Evolutionary conservation across 2,888 invertebrate species (phyloP).

Genomic region (Erannis defoliaria): DNA sequence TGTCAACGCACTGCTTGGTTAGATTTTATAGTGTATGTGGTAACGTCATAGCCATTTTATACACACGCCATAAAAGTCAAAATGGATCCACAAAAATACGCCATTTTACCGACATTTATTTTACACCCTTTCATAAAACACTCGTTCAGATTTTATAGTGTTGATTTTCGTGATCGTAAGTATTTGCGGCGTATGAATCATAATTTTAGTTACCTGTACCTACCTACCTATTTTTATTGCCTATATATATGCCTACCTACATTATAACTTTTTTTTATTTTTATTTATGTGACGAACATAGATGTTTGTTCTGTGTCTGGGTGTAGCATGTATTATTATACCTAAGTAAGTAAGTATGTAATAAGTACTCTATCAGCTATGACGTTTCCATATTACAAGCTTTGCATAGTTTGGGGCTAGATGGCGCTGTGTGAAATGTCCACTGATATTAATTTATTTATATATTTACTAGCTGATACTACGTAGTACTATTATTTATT

Average conservation of each 20-base stretch:
- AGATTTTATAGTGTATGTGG: conserved; percentile 36
- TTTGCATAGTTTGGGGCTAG: too few relatives aligned
- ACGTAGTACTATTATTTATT: too few relatives aligned
- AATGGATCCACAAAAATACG: conserved; percentile 37
- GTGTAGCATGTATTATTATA: too few relatives aligned
- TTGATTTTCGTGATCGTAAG: conserved; percentile 6
- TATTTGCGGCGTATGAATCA: background rate
- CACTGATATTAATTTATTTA: too few relatives aligned
- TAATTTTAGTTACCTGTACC: background rate
- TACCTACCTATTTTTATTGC: background rate
- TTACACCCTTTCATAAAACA: conserved; percentile 40
- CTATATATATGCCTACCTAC: background rate
- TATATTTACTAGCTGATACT: too few relatives aligned
- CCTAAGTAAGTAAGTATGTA: too few relatives aligned
- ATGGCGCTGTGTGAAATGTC: too few relatives aligned
- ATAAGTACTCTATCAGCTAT: too few relatives aligned
- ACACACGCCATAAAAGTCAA: conserved; percentile 39
- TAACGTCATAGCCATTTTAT: conserved; percentile 38
- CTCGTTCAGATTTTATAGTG: conserved; percentile 30
- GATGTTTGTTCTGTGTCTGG: too few relatives aligned
- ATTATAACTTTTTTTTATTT: too few relatives aligned
- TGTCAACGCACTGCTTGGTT: conserved; percentile 23
- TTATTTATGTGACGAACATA: too few relatives aligned
- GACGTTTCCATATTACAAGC: too few relatives aligned
- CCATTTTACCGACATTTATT: conserved; percentile 38